Base-by-base conservation (phyloP, 1,140 invertebrate genomes). In the Orchestia grillus region DNA sequence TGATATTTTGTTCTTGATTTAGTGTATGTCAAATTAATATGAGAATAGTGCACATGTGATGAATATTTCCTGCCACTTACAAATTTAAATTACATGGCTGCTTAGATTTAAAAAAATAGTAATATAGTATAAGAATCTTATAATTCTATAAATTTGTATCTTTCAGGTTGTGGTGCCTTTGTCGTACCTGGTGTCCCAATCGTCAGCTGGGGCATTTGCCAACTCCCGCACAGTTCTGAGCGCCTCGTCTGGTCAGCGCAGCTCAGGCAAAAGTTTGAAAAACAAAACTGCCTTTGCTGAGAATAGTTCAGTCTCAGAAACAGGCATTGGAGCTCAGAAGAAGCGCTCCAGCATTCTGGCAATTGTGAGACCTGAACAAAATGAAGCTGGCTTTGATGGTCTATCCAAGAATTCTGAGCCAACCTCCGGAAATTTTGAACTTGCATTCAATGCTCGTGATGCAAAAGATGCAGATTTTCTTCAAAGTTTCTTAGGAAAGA, bases 81-180 rank as follows among this genome's bases (percentile, higher is more conserved):
- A n/a, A n/a, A n/a, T n/a, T n/a, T 53, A 8, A 19, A 53, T 53
- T 19, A 53, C 47, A 53, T 8, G 6, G 47, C 47, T 53, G 6
- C 19, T 53, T 53, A 53, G 19, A 8, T 53, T 53, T 8, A 6
- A 53, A 53, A 6, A 53, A 36, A 77, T 28, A 23, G 62, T 77
- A 28, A 77, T 77, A 77, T 19, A 77, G n/a, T n/a, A n/a, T n/a
- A n/a, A n/a, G n/a, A n/a, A n/a, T n/a, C n/a, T n/a, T n/a, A n/a
- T n/a, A n/a, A n/a, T n/a, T n/a, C n/a, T n/a, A n/a, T n/a, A n/a
- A n/a, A n/a, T n/a, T n/a, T n/a, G 1, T 36, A 42, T 90, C 11
- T 90, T 94, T 47, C 92, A 94, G 92, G 92, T 94, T n/a, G 19
- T 94, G 92, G 43, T 94, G 6, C 92, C 92, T n/a, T 45, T 94